Base-by-base conservation (phyloP, 2,888 invertebrate genomes). In the Macaria liturata region DNA sequence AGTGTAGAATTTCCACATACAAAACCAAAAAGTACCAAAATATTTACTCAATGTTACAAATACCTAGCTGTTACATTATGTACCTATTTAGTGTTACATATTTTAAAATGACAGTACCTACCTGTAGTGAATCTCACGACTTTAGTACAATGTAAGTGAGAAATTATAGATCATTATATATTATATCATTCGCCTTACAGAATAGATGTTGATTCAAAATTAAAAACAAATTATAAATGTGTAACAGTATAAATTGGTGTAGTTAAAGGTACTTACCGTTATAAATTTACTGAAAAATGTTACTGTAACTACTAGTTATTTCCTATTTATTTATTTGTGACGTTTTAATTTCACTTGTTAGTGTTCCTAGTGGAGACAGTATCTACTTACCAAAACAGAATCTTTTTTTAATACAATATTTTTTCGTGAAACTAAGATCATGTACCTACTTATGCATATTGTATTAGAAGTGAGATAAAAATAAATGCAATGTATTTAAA, bases 401-500 rank as follows among this genome's bases (percentile, higher is more conserved):
- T 43, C 20, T 30, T 45, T 45, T n/a, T 8, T 45, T 45, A 45
- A 4, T 45, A 6, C 45, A 4, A 5, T 42, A 4, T 4, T n/a
- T 3, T 42, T 42, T 42, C 34, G 42, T 42, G 3, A 42, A 42
- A 42, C 5, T 42, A 42, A 8, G 8, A 42, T 42, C n/a, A 9
- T 8, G 42, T 42, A 9, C 42, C 9, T 42, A 8, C 4, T n/a
- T 8, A 42, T 42, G 4, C 5, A 42, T 42, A 9, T 42, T 42
- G 6, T 5, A 42, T 42, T 5, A 42, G 4, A 31, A 45, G 4
- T 30, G 32, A 44, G 32, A 37, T 37, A n/a, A 51, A 53, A 32
- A 53, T 48, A 44, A 67, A 71, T 68, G 20, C 20, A 20, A 20
- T 20, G 20, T 20, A 20, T 20, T 20, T 20, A 20, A n/a, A 51